Base-by-base conservation (phyloP, 2,797 vertebrate genomes). In the Pseudochirops corinnae region DNA sequence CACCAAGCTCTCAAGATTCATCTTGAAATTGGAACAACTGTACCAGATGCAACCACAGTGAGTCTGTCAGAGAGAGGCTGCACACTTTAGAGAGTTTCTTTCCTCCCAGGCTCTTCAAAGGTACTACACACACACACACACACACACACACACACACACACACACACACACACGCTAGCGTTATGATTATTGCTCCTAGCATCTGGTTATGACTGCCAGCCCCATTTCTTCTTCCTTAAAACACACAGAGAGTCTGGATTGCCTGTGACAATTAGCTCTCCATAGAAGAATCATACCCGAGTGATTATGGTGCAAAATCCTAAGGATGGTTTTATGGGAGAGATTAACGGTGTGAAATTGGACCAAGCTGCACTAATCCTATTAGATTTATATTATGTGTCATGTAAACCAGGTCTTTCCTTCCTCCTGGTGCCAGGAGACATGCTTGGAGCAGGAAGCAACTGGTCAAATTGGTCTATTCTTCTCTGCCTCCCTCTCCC, bases 201-300 rank as follows among this genome's bases (percentile, higher is more conserved):
- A 4, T 97, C 95, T 97, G 97, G 58, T 94, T 96, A 93, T 93
- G 97, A 95, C 94, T 55, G 21, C 94, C 94, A 96, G 96, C 96
- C 95, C 26, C 95, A 94, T 96, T 96, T 97, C 95, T 96, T 97
- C 91, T 95, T 95, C 95, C 96, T 94, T 97, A 97, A 97, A 98
- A 97, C 87, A 93, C 94, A 92, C 93, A 96, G 93, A 60, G 39
- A 58, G 95, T 98, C 90, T 82, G 95, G 94, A 92, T 87, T 96
- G 94, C 95, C 97, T 96, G n/a, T 97, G 98, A 97, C 94, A 97
- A 97, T 98, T 98, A 98, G 96, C 95, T 98, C 96, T 97, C 92
- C 62, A 97, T 97, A 97, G 97, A 93, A 95, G 96, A 98, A 95
- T 96, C 98, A 97, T 96, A 97, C 94, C 95, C 97, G 96, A 90